phyloP scores from a whole-genome alignment of 1,140 invertebrate genomes.

The Laupala kohalensis region DNA sequence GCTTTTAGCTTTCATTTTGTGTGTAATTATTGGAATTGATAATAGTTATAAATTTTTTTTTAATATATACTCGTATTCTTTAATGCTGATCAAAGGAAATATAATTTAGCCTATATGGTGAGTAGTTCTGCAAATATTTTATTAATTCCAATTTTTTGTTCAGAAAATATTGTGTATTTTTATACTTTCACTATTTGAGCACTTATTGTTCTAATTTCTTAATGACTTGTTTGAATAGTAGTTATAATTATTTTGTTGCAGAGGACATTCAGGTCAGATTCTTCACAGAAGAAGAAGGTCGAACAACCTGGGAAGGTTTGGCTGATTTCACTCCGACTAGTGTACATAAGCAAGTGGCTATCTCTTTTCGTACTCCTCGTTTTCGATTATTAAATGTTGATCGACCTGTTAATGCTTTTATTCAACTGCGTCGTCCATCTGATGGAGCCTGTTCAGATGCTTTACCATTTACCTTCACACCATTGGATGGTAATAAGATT shows the following conservation, averaged over 20 bases:
- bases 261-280: constrained; percentile 88
- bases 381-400: constrained; percentile 55
- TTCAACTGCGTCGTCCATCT: constrained; percentile 73
- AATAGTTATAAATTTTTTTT: neutral
- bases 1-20: neutral
- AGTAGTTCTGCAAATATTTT: neutral
- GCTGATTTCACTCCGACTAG: constrained; percentile 80
- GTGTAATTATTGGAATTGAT: neutral
- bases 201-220: no score
- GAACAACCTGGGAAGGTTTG: constrained; percentile 68
- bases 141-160: no score
- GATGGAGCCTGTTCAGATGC: constrained; percentile 73
- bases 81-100: neutral
- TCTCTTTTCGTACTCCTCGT: constrained; percentile 68
- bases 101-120: neutral
- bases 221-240: no score
- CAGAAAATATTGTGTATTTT: no score
- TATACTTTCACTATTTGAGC: no score
- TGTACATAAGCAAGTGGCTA: constrained; percentile 89
- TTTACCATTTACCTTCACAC: constrained; percentile 68
- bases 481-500: no score
- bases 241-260: constrained; percentile 24
- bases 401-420: constrained; percentile 58
- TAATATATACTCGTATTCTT: neutral
- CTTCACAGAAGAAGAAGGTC: constrained; percentile 65